Base-by-base conservation (phyloP, 2,113 vertebrate species). In the Megaptera novaeangliae region DNA sequence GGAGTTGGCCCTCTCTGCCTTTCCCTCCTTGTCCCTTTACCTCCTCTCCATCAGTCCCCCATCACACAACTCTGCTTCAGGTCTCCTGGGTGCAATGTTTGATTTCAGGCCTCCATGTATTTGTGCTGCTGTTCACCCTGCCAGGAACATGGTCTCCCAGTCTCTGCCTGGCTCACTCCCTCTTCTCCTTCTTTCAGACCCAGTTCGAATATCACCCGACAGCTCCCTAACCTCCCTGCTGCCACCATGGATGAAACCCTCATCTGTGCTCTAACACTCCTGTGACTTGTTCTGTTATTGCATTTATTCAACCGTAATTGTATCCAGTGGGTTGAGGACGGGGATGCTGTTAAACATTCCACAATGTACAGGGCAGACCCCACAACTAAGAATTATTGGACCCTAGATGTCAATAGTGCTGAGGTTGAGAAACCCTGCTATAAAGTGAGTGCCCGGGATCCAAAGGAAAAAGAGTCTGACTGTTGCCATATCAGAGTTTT, bases 1-100 rank as follows among this genome's bases (percentile, higher is more conserved):
- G 46, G 57, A n/a, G 49, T 10, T 5, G 31, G 29, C 14, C 23
- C 1, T 78, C 23, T 25, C 1, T 55, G 25, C 25, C 12, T 25
- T 11, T 25, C 4, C 49, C 4, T 8, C 64, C 69, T 15, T 18
- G 1, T 34, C 59, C 31, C 10, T 5, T 5, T 4, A 0, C 25
- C 21, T n/a, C 18, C 39, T 68, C 18, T 41, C 17, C 8, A 1
- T 12, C 13, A 7, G 13, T 17, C 10, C 36, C 15, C 34, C 1
- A 9, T 9, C 14, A 5, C 68, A 36, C 14, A 17, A 25, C 55
- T 81, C 71, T n/a, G 8, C 75, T 18, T 39, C 57, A 14, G 34
- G 5, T 14, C 27, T 69, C 57, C 29, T 31, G 25, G n/a, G 13
- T 34, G n/a, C 21, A 34, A 64, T 31, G 10, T 49, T 36, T n/a